Base-by-base conservation (phyloP, 2,797 vertebrate species). In the Catostomus latipinnis region DNA sequence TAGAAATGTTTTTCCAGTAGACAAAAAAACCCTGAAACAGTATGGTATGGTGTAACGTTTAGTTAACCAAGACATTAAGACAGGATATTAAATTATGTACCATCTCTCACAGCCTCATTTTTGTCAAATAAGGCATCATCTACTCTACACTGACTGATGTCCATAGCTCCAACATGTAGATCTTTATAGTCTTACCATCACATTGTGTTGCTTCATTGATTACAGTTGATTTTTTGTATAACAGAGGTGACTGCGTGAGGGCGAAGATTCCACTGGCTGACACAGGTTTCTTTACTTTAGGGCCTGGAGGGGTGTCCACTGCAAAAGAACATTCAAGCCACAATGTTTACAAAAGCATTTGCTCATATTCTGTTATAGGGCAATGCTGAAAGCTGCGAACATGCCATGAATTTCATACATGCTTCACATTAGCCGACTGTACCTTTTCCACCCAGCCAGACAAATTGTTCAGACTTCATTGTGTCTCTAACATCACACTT, bases 171-270 rank as follows among this genome's bases (percentile, higher is more conserved):
- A 34, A 34, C 34, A 34, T 34, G 34, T 34, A 34, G 34, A 34
- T 34, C 34, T 34, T 34, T 34, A 34, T 34, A 3, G 50, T 56
- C 69, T 52, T 69, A 85, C 84, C 87, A 84, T 85, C 80, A 46
- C 18, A 67, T 10, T 78, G 62, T 2, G 79, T 65, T 2, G 82
- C n/a, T 81, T 61, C 93, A 58, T 83, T 89, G 66, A 53, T 82
- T 1, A 90, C 82, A 0, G 93, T 89, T 0, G 89, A 87, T 0
- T 88, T 86, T 84, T 90, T 93, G 83, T 96, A 96, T 66, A 99
- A 91, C 88, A 99, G 83, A 0, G 97, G 98, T 4, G 98, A 99
- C 76, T 92, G 93, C 14, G 97, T 98, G 80, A 99, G 95, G 0
- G 96, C 94, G 46, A 94, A 84, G 13, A 99, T 96, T 71, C 96